These are phyloP conservation scores for Rhynchophorus ferrugineus DNA, from an alignment of 1,140 invertebrate species.

Conservation along the genomic window DNA sequence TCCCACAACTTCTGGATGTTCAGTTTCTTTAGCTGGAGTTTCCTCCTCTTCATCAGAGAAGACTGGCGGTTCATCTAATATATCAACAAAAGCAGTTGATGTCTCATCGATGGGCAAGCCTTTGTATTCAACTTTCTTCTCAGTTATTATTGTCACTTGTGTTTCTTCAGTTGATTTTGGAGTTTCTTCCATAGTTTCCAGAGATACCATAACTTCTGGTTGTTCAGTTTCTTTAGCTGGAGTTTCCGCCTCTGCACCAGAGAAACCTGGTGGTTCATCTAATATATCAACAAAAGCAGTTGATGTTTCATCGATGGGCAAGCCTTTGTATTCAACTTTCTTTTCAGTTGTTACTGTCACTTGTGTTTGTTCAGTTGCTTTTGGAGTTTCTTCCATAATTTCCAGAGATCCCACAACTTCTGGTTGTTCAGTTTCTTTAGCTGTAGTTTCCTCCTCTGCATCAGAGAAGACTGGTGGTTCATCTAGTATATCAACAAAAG, in stretches of 20 bases:
- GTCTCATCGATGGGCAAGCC: constrained; percentile 44
- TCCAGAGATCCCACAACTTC: not conserved
- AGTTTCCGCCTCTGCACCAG: constrained; percentile 24
- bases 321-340: constrained; percentile 36
- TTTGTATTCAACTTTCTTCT: constrained; percentile 33
- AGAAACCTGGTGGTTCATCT: constrained; percentile 44
- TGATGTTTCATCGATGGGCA: constrained; percentile 44
- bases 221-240: not conserved
- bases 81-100: constrained; percentile 45
- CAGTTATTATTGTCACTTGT: not conserved
- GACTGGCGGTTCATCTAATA: constrained; percentile 46
- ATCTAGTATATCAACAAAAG: constrained; percentile 48
- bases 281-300: constrained; percentile 47
- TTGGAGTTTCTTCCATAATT: not conserved
- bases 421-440: not conserved
- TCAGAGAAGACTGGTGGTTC: constrained; percentile 41
- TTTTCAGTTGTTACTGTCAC: not conserved
- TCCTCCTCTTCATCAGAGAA: constrained; percentile 32
- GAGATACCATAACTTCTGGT: not conserved
- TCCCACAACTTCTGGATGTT: not conserved
- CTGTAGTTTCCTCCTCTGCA: constrained; percentile 21
- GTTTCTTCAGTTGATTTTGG: not conserved
- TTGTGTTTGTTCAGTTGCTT: not conserved
- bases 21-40: constrained; percentile 6
- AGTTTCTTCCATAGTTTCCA: not conserved